Percentiles rank a stretch among this genome's conserved stretches.
phyloP scores from a whole-genome alignment of 2,797 vertebrate genomes.

The Echiichthys vipera region DNA sequence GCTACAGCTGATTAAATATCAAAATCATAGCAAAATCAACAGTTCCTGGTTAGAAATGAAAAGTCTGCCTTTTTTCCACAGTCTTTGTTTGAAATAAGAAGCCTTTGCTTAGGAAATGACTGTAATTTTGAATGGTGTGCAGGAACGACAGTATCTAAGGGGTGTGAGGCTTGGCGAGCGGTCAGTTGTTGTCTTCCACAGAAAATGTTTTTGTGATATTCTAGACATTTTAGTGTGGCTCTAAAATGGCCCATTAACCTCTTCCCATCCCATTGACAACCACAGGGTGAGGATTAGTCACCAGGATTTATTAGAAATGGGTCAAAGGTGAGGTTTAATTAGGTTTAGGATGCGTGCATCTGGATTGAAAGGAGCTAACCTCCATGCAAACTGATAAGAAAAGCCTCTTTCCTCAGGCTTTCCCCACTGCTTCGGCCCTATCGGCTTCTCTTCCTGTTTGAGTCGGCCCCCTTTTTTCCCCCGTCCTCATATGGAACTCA shows the following conservation, averaged over 20 bases:
- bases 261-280: constrained; percentile 39
- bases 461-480: constrained; percentile 28
- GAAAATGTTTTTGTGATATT: constrained; percentile 38
- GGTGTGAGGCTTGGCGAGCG: background rate
- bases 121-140: background rate
- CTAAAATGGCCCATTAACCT: constrained; percentile 56
- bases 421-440: constrained; percentile 39
- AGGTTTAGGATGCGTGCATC: constrained; percentile 25
- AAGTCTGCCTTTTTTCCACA: background rate
- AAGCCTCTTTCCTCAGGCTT: constrained; percentile 49
- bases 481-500: constrained; percentile 76
- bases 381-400: constrained; percentile 58
- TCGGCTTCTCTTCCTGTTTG: constrained; percentile 55
- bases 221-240: constrained; percentile 38
- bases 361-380: constrained; percentile 14
- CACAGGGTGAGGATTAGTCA: constrained; percentile 35
- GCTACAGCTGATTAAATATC: no score
- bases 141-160: background rate
- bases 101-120: no score
- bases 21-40: no score
- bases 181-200: constrained; percentile 30
- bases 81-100: no score
- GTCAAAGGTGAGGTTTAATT: constrained; percentile 61
- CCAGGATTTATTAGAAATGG: constrained; percentile 50
- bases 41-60: background rate